Conservation (phyloP, 1,140 invertebrate genomes). For the Drosophila funebris region DNA sequence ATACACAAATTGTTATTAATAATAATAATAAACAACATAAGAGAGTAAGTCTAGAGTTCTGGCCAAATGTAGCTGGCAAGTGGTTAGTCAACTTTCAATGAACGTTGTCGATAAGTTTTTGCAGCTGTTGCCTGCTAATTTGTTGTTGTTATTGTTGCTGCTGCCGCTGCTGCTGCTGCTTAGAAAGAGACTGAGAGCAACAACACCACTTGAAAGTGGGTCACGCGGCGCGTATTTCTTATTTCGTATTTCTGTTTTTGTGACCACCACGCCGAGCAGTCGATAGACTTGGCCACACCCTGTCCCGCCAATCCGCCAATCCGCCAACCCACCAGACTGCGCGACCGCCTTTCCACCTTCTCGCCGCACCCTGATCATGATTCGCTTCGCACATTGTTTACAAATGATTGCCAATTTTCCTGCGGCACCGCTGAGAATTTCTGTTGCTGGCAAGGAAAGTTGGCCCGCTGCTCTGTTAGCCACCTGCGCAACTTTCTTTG, state of each 20-base stretch:
- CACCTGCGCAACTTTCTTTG: slow-evolving; percentile 67
- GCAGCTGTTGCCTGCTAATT: slow-evolving; percentile 70
- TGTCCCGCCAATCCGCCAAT: slow-evolving; percentile 14
- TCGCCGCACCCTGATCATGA: slow-evolving; percentile 21
- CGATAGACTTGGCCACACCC: slow-evolving; percentile 38
- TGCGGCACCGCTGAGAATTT: slow-evolving; percentile 30
- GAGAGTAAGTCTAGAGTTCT: slow-evolving; percentile 19
- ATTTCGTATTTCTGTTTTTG: slow-evolving; percentile 30
- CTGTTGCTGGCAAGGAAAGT: slow-evolving; percentile 64
- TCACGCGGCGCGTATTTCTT: slow-evolving; percentile 74
- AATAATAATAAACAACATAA: neutral
- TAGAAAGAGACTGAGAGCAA: slow-evolving; percentile 60
- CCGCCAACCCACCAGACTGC: too few relatives aligned
- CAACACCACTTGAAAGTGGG: slow-evolving; percentile 72
- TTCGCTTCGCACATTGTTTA: slow-evolving; percentile 68
- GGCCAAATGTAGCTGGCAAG: slow-evolving; percentile 65
- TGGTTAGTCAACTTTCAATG: slow-evolving; percentile 79
- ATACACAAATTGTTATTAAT: slow-evolving; percentile 36
- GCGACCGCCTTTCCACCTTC: too few relatives aligned
- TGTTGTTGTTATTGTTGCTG: slow-evolving; percentile 30
- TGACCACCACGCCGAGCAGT: slow-evolving; percentile 48
- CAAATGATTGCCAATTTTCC: slow-evolving; percentile 78
- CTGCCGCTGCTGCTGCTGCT: slow-evolving; percentile 34
- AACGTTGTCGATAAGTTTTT: slow-evolving; percentile 46
- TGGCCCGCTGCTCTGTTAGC: neutral